phyloP scores from a whole-genome alignment of 2,797 vertebrate genomes.

The Hydrolagus colliei region DNA sequence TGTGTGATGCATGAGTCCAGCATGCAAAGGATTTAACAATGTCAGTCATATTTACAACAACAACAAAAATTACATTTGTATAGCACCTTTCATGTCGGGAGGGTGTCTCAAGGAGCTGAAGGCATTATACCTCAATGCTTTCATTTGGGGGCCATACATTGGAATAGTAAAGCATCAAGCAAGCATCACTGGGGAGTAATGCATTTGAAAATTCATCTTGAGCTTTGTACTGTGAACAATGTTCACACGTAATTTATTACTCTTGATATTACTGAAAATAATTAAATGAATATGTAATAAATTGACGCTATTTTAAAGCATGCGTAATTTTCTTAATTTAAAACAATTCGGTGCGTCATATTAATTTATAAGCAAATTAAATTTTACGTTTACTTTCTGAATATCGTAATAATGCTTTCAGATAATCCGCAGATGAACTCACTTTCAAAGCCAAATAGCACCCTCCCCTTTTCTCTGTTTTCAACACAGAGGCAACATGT shows the following conservation, averaged over 20 bases:
- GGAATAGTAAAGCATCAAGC: no score
- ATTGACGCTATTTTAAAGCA: background rate
- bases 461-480: slow-evolving; percentile 42
- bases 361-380: background rate
- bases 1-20: no score
- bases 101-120: no score
- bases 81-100: no score
- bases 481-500: slow-evolving; percentile 15
- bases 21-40: no score
- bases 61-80: no score
- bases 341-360: background rate
- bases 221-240: background rate
- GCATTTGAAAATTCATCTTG: background rate
- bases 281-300: background rate
- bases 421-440: background rate
- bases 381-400: background rate
- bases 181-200: background rate
- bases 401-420: background rate
- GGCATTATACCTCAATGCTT: no score
- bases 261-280: background rate
- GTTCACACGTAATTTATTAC: background rate
- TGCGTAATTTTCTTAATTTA: no score
- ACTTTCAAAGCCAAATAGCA: background rate
- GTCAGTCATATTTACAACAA: no score
- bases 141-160: no score